Evolutionary conservation across 1,140 invertebrate species (phyloP), one percentile per base, ranked within the genome.

Genomic region (Temnothorax longispinosus): DNA sequence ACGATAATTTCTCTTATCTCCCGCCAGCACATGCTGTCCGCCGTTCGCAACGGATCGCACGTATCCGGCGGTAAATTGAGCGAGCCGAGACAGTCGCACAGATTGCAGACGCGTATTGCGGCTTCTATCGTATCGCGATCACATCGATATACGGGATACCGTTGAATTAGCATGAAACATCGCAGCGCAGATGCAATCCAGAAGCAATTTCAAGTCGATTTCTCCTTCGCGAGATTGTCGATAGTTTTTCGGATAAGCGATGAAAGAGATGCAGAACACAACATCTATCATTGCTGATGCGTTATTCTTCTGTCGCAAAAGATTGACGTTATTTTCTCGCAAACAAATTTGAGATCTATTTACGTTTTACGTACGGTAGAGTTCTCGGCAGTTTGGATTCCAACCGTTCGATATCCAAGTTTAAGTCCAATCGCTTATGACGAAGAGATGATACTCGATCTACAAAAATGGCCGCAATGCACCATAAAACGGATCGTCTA

Each of bases 1-100:
- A 90, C 89, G 89, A 90, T 90, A 89, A 89, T 89, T 89, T 76
- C 86, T 89, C 88, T 90, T 90, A 90, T 90, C 89, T 90, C 67
- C 41, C 56, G 75, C 76, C 67, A 90, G 85, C 89, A 90, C 89
- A 90, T 90, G 89, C 85, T 89, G 85, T 82, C 85, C 78, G 88
- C 80, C 77, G 87, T 78, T 85, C 85, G 88, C 82, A 78, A 54
- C 77, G 76, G 56, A 72, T 84, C 58, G 71, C 77, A 58, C 60
- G 72, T 78, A 82, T 87, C 85, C 89, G 78, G 56, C 67, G 85
- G 89, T 76, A 89, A 90, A 89, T 90, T 82, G 88, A 87, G 47
- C 89, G 80, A 69, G 65, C 78, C 72, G 58, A 87, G 87, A 82
- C 88, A 60, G 52, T 87, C 88, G 88, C 89, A 80, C 69, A 75